Percentiles rank a stretch among this genome's conserved stretches.
Conservation (phyloP, 1,140 invertebrate species). For the Trissolcus basalis region DNA sequence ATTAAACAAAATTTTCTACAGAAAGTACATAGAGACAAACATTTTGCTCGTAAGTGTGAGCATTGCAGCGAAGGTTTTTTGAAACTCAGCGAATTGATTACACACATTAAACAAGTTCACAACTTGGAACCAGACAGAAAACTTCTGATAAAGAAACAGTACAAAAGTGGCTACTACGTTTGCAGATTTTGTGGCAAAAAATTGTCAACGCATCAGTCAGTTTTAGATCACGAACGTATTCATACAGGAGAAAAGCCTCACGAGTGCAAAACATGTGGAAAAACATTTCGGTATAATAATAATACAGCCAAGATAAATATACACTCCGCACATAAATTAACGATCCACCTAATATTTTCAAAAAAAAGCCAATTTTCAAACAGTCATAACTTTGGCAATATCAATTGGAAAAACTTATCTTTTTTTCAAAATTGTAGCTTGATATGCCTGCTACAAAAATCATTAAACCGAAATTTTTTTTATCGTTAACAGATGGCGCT, state of each 20-base stretch:
- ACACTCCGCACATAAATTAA: too few relatives aligned
- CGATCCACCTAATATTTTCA: too few relatives aligned
- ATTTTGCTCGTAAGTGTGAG: slow-evolving; percentile 65
- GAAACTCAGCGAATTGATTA: slow-evolving; percentile 45
- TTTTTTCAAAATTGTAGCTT: too few relatives aligned
- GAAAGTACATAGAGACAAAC: slow-evolving; percentile 59
- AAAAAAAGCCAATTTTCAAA: too few relatives aligned
- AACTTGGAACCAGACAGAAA: slow-evolving; percentile 41
- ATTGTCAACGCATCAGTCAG: slow-evolving; percentile 59
- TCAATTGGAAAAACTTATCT: too few relatives aligned
- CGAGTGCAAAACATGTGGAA: slow-evolving; percentile 77
- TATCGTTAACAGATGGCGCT: too few relatives aligned
- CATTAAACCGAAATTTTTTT: too few relatives aligned
- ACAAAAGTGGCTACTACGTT: slow-evolving; percentile 55
- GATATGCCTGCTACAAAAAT: too few relatives aligned
- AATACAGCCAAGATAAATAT: too few relatives aligned
- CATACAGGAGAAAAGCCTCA: slow-evolving; percentile 78
- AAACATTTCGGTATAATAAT: slow-evolving; percentile 52
- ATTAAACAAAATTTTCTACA: slow-evolving; percentile 53
- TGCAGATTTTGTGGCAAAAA: slow-evolving; percentile 64
- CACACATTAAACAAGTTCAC: slow-evolving; percentile 58
- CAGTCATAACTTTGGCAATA: too few relatives aligned
- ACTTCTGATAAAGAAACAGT: slow-evolving; percentile 46
- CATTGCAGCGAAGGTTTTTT: slow-evolving; percentile 66
- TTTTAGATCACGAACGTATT: slow-evolving; percentile 73